Base-by-base conservation (phyloP, 2,888 invertebrate genomes). In the Patella pellucida region DNA sequence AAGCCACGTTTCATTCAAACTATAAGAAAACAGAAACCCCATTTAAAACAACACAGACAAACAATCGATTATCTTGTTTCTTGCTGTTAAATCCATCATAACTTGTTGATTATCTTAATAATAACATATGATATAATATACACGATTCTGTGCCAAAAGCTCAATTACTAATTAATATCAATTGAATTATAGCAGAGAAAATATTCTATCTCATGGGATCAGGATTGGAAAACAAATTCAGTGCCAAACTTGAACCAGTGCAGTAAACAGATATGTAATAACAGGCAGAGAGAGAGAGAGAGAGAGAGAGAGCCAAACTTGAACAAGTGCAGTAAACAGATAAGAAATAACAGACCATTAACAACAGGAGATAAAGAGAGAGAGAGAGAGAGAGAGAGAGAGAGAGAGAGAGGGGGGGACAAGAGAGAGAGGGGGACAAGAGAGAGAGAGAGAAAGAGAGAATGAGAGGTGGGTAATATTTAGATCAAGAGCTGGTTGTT, bases 401-500 rank as follows among this genome's bases (percentile, higher is more conserved):
- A 51, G 54, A 73, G 76, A 70, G 56, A 50, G 52, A 74, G 74
- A 74, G 19, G 19, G 50, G 0, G 72, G 16, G 62, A 62, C 0
- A 62, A 3, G 4, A 3, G 12, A 3, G 62, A 62, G 62, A 19
- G 62, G 0, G 62, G 41, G 14, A n/a, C n/a, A n/a, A 67, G 72
- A 72, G n/a, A 50, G 67, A 72, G 72, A 67, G n/a, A 62, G 67
- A 67, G 72, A 67, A n/a, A 72, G 19, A 3, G 19, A 72, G 72
- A 52, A 2, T 16, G 56, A 52, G 72, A n/a, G n/a, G n/a, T n/a
- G 23, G 69, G 15, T 3, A 19, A n/a, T 1, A 31, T n/a, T n/a
- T n/a, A n/a, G n/a, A n/a, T n/a, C n/a, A n/a, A n/a, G n/a, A n/a
- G n/a, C n/a, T n/a, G n/a, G n/a, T n/a, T n/a, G n/a, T n/a, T n/a